phyloP scores from a whole-genome alignment of 2,888 invertebrate species.

The Diplazon laetatorius region DNA sequence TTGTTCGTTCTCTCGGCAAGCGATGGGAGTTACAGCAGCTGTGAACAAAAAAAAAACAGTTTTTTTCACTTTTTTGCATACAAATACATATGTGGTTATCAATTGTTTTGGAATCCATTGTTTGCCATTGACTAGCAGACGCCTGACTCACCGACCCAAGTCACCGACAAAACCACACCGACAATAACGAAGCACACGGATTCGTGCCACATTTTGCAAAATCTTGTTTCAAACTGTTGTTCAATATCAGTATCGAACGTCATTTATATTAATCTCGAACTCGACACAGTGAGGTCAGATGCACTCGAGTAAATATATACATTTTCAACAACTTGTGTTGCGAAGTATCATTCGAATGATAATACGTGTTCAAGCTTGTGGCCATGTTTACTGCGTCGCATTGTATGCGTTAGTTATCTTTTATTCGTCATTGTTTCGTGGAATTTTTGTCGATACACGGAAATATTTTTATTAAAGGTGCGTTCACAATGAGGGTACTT shows the following conservation, averaged over 20 bases:
- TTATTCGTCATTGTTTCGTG: no score
- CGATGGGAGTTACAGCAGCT: no score
- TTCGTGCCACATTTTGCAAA: not conserved
- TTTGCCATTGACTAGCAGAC: no score
- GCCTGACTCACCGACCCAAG: not conserved
- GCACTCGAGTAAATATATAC: not conserved
- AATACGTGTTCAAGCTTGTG: not conserved
- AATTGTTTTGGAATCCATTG: no score
- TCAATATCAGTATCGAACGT: not conserved
- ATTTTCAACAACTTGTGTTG: not conserved
- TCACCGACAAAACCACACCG: not conserved
- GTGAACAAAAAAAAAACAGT: no score
- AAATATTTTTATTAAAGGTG: no score
- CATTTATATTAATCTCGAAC: not conserved
- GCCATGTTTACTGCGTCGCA: not conserved
- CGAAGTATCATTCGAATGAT: not conserved
- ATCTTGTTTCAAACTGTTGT: not conserved
- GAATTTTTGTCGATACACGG: no score
- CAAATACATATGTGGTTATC: not conserved
- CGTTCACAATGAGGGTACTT: no score
- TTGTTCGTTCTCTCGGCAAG: not conserved
- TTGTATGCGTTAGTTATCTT: no score
- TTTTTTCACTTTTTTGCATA: no score
- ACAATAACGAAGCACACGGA: not conserved
- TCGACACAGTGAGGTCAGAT: no score